phyloP scores from a whole-genome alignment of 2,888 invertebrate species.

The Andrena camellia region DNA sequence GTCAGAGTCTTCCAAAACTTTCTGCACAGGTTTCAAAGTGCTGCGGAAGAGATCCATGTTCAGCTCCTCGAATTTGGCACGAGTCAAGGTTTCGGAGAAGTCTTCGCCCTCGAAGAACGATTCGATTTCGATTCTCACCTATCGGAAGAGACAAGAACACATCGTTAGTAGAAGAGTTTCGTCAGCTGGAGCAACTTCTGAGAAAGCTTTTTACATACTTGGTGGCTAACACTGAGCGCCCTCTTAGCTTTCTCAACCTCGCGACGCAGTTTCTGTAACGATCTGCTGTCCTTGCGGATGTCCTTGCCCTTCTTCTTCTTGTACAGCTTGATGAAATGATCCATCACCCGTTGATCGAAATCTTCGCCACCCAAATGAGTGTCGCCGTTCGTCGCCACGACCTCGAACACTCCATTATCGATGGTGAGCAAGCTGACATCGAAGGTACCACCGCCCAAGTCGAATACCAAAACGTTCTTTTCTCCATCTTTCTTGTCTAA shows the following conservation, averaged over 20 bases:
- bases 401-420: conserved; percentile 99
- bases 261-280: conserved; percentile 97
- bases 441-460: conserved; percentile 99
- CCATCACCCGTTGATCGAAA: conserved; percentile 99
- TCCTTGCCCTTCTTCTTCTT: conserved; percentile 99
- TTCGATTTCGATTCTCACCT: conserved; percentile 98
- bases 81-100: conserved; percentile 98
- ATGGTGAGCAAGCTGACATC: conserved; percentile 99
- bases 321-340: conserved; percentile 99
- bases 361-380: conserved; percentile 99
- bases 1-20: conserved; percentile 98
- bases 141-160: not conserved
- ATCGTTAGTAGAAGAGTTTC: not conserved
- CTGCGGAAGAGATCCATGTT: conserved; percentile 92
- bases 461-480: conserved; percentile 99
- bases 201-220: conserved; percentile 83
- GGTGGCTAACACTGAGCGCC: conserved; percentile 96
- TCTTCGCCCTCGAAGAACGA: conserved; percentile 99
- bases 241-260: conserved; percentile 99
- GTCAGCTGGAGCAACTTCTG: not conserved
- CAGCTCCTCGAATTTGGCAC: conserved; percentile 99
- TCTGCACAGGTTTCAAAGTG: conserved; percentile 90
- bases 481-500: conserved; percentile 98
- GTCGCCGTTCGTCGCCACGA: conserved; percentile 96
- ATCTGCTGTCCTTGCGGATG: conserved; percentile 96